Evolutionary conservation across 2,888 invertebrate species (phyloP).

Genomic region (Trissolcus japonicus): DNA sequence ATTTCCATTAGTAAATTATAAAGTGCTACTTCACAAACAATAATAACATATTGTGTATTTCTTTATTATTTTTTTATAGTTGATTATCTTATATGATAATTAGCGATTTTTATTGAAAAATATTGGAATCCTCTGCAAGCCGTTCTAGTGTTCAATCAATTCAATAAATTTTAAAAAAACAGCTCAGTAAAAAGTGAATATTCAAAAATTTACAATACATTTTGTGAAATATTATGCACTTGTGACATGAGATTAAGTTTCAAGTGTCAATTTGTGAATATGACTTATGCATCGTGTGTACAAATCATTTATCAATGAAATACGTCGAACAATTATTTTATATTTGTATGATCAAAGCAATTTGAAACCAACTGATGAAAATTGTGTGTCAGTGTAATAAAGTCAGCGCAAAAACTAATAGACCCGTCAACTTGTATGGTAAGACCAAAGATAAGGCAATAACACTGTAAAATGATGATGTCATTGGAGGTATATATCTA

Average conservation of each 20-base stretch:
- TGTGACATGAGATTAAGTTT: slow-evolving; percentile 28
- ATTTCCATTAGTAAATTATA: too few relatives aligned
- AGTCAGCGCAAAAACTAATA: slow-evolving; percentile 53
- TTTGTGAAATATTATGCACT: neutral
- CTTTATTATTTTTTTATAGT: too few relatives aligned
- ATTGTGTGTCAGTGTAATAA: slow-evolving; percentile 47
- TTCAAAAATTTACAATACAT: too few relatives aligned
- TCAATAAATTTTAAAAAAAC: too few relatives aligned
- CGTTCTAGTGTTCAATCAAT: too few relatives aligned
- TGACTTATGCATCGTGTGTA: neutral
- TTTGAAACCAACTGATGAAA: slow-evolving; percentile 38
- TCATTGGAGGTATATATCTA: slow-evolving; percentile 60
- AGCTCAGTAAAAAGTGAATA: too few relatives aligned
- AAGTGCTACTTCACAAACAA: too few relatives aligned
- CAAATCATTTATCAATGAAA: slow-evolving; percentile 38
- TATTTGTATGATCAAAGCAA: slow-evolving; percentile 36
- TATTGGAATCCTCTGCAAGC: too few relatives aligned
- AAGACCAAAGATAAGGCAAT: slow-evolving; percentile 52
- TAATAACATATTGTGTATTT: too few relatives aligned
- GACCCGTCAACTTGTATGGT: slow-evolving; percentile 48
- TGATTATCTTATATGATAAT: too few relatives aligned
- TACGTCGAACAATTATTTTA: slow-evolving; percentile 39
- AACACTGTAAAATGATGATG: slow-evolving; percentile 50
- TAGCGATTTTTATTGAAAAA: too few relatives aligned
- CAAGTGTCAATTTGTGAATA: slow-evolving; percentile 26